A percentile compares a stretch with the other conserved stretches of the same genome.
Evolutionary conservation across 2,888 invertebrate genomes (phyloP).

Genomic region (Schrankia costaestrigalis): DNA sequence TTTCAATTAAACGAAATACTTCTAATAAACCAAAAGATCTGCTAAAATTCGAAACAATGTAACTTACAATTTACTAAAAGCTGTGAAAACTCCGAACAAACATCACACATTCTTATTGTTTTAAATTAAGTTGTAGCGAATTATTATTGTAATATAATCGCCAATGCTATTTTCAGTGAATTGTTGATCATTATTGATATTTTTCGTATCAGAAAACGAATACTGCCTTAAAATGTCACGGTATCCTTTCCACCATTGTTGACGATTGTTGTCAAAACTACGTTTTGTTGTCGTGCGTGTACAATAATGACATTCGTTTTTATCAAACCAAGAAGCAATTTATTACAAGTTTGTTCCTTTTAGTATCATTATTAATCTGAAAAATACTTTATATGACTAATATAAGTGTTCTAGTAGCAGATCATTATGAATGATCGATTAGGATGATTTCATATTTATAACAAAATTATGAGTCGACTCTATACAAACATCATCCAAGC

Average conservation of each 20-base stretch:
- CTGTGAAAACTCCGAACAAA: constrained; percentile 95
- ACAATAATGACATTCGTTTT: not conserved
- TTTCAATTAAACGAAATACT: constrained; percentile 30
- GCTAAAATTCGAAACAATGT: constrained; percentile 73
- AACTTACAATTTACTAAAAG: constrained; percentile 87
- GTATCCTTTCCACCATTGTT: constrained; percentile 78
- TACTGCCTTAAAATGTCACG: constrained; percentile 72
- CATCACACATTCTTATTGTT: constrained; percentile 91
- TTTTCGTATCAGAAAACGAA: constrained; percentile 75
- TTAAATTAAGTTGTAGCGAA: constrained; percentile 59
- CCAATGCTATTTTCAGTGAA: constrained; percentile 56
- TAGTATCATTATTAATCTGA: no score
- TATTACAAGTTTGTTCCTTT: no score
- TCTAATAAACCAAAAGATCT: constrained; percentile 41
- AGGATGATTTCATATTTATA: no score
- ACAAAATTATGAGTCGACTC: no score
- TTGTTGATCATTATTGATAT: constrained; percentile 75
- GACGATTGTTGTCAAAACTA: constrained; percentile 75
- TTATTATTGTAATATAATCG: constrained; percentile 72
- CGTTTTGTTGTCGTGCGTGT: constrained; percentile 53
- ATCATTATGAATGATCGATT: no score
- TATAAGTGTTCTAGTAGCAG: no score
- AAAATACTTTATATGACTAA: no score
- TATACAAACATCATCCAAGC: no score
- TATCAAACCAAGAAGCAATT: no score